Evolutionary conservation across 2,113 vertebrate genomes (phyloP).

Genomic region (Barbus barbus): DNA sequence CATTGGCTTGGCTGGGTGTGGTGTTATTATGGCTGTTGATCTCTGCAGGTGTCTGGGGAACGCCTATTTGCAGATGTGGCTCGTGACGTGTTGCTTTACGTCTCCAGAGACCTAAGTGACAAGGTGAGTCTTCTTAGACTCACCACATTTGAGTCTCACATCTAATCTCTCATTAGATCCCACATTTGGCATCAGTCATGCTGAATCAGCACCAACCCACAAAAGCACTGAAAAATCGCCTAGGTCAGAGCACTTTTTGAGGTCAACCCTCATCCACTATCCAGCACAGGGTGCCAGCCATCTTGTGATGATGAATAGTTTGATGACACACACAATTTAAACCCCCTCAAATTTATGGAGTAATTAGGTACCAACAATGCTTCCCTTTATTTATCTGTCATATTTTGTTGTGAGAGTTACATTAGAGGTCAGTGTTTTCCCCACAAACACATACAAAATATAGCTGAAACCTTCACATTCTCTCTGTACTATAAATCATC

Average conservation of each 20-base stretch:
- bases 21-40: slow-evolving; percentile 29
- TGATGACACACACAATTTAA: slow-evolving; percentile 58
- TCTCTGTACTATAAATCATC: neutral
- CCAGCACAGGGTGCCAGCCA: neutral
- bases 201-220: slow-evolving; percentile 29
- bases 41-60: slow-evolving; percentile 85
- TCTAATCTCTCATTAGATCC: slow-evolving; percentile 40
- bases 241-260: slow-evolving; percentile 3
- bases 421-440: neutral
- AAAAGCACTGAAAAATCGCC: slow-evolving; percentile 3
- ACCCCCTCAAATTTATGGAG: slow-evolving; percentile 56
- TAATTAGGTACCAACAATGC: slow-evolving; percentile 64
- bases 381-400: slow-evolving; percentile 37
- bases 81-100: slow-evolving; percentile 83
- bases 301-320: slow-evolving; percentile 64
- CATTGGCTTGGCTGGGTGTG: neutral
- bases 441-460: neutral
- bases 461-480: no score
- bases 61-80: slow-evolving; percentile 83
- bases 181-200: slow-evolving; percentile 18
- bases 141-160: no score
- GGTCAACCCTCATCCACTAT: slow-evolving; percentile 23
- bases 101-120: slow-evolving; percentile 85
- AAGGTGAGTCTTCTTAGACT: slow-evolving; percentile 76
- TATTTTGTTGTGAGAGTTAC: slow-evolving; percentile 21